Base-by-base conservation (phyloP, 1,140 invertebrate species). In the Paracyclopina nana region DNA sequence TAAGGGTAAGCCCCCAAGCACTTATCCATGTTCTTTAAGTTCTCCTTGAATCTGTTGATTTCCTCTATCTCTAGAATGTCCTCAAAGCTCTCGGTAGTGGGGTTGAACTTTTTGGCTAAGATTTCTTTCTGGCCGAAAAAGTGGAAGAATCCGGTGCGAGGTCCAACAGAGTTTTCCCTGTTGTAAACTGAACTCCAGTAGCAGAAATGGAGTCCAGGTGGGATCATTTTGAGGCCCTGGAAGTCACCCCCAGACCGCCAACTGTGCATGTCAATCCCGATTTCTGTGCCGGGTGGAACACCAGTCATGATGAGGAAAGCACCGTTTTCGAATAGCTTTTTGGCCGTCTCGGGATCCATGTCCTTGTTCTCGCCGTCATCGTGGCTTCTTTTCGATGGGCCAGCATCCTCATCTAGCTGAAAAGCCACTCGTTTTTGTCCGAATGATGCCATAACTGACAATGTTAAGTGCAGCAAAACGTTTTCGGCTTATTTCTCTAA, bases 221-320 rank as follows among this genome's bases (percentile, higher is more conserved):
- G 92, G 55, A 98, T 96, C 88, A 98, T 94, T 74, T 97, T 98
- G 29, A 98, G 73, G 12, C 92, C 94, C 54, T 79, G 75, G 64
- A 97, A 98, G 62, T 82, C 82, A 53, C 81, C 76, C 4, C 79
- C 87, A n/a, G 82, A 82, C 55, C 77, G 80, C 82, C 90, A 96
- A 8, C 79, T 79, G 64, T 87, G 83, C 62, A 92, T 75, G 66
- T 98, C 92, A 56, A 98, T 87, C n/a, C 92, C 91, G 68, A 96
- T 83, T 65, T 92, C 84, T 6, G 84, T 88, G 40, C 80, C 80
- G 53, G 69, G 61, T 3, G 90, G 88, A 30, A 91, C 79, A 58
- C 86, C 77, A 1, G 87, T 66, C 43, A 91, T 73, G 28, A 86
- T 65, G 48, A 95, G 71, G 4, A 77, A 79, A 1, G 73, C 88